Conservation (phyloP, 2,797 vertebrate species). For the Typhlichthys subterraneus region DNA sequence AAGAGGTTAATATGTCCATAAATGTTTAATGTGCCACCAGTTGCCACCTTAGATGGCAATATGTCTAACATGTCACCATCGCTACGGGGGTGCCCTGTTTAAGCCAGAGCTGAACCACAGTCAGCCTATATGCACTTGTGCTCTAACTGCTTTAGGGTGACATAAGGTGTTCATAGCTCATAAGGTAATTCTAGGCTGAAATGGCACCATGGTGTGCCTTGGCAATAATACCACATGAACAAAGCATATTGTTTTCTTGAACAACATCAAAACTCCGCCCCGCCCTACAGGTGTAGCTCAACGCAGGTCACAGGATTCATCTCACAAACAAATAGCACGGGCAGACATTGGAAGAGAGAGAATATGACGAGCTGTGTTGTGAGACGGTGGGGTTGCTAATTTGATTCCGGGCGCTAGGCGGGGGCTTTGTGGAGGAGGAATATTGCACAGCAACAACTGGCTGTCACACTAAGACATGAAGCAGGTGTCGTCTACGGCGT, state of each 20-base stretch:
- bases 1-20: conserved; percentile 49
- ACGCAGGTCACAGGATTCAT: conserved; percentile 42
- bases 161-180: conserved; percentile 44
- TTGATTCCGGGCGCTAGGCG: conserved; percentile 37
- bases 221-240: conserved; percentile 23
- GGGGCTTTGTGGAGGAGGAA: conserved; percentile 25
- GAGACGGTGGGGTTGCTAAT: conserved; percentile 45
- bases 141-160: conserved; percentile 32
- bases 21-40: conserved; percentile 51
- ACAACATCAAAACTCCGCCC: conserved; percentile 28
- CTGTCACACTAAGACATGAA: conserved; percentile 21
- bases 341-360: conserved; percentile 32
- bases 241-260: neutral
- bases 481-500: conserved; percentile 42
- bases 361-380: conserved; percentile 38
- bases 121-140: conserved; percentile 38
- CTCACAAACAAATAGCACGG: conserved; percentile 39
- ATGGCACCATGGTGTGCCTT: conserved; percentile 31
- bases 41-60: conserved; percentile 38
- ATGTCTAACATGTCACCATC: conserved; percentile 37
- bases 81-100: conserved; percentile 16
- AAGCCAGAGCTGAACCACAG: conserved; percentile 25
- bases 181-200: conserved; percentile 37
- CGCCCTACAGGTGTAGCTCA: conserved; percentile 31
- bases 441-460: conserved; percentile 29